Evolutionary conservation across 2,113 vertebrate genomes (phyloP).

Genomic region (Hemicordylus capensis): DNA sequence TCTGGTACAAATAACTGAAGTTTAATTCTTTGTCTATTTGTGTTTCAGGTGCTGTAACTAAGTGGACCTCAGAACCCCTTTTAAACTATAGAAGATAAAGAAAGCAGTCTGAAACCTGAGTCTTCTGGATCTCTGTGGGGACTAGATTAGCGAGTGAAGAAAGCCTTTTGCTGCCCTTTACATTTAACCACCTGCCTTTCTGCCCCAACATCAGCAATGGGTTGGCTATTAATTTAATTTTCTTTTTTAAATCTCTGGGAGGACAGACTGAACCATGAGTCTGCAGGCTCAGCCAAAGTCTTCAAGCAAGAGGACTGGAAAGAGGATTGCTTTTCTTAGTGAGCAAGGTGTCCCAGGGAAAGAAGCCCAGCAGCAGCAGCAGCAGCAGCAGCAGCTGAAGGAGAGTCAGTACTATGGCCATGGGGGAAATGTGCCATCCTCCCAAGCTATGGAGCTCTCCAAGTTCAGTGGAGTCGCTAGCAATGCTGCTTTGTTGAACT

Average conservation of each 20-base stretch:
- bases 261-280: constrained; percentile 85
- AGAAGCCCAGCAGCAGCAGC: constrained; percentile 73
- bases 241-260: constrained; percentile 6
- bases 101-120: constrained; percentile 37
- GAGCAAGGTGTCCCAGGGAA: constrained; percentile 83
- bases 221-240: constrained; percentile 51
- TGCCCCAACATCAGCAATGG: constrained; percentile 40
- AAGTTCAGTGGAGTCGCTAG: constrained; percentile 75
- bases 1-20: constrained; percentile 32
- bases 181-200: neutral
- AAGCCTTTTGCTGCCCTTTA: constrained; percentile 36
- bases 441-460: constrained; percentile 79
- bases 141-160: constrained; percentile 45
- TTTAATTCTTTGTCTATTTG: constrained; percentile 51
- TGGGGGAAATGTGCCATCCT: constrained; percentile 66
- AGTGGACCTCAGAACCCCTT: constrained; percentile 46
- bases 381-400: constrained; percentile 78
- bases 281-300: constrained; percentile 92
- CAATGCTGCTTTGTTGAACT: constrained; percentile 84
- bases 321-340: constrained; percentile 89
- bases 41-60: constrained; percentile 50
- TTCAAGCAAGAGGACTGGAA: constrained; percentile 89
- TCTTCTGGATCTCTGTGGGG: constrained; percentile 36
- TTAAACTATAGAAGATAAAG: constrained; percentile 41
- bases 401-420: constrained; percentile 86